phyloP scores from a whole-genome alignment of 2,888 invertebrate species.

The Limnephilus marmoratus region DNA sequence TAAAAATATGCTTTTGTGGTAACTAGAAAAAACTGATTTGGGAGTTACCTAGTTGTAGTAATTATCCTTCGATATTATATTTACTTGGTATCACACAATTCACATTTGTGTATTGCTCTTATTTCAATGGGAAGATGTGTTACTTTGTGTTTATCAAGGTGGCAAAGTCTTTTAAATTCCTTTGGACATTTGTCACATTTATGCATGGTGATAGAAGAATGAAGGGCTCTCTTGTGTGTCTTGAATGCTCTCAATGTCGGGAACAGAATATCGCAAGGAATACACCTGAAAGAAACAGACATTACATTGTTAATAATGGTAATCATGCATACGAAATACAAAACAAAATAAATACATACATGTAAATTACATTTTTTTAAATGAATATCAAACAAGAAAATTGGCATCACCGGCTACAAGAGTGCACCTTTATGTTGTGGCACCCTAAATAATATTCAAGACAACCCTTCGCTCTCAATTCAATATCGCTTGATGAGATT shows the following conservation, averaged over 20 bases:
- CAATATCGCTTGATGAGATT: too few species aligned
- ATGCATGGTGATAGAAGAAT: background rate
- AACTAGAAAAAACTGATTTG: too few species aligned
- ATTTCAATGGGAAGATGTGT: slow-evolving; percentile 50
- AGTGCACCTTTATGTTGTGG: too few species aligned
- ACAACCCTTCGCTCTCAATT: too few species aligned
- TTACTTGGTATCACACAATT: slow-evolving; percentile 51
- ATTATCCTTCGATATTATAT: background rate
- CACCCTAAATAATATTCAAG: too few species aligned
- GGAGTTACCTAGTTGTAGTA: too few species aligned
- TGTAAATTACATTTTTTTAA: background rate
- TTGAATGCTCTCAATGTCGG: slow-evolving; percentile 38
- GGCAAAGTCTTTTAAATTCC: slow-evolving; percentile 31
- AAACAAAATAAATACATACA: slow-evolving; percentile 18
- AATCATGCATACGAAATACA: slow-evolving; percentile 36
- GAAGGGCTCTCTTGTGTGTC: slow-evolving; percentile 37
- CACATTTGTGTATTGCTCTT: slow-evolving; percentile 50
- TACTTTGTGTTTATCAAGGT: slow-evolving; percentile 46
- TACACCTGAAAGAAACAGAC: slow-evolving; percentile 27
- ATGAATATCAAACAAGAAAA: background rate
- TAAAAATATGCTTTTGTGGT: too few species aligned
- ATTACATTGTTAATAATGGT: background rate
- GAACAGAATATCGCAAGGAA: slow-evolving; percentile 50
- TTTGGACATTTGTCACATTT: slow-evolving; percentile 50
- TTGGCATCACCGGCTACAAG: too few species aligned